A percentile compares a stretch with the other conserved stretches of the same genome.
Evolutionary conservation across 1,140 invertebrate species (phyloP).

Genomic region (Drosophila miranda): DNA sequence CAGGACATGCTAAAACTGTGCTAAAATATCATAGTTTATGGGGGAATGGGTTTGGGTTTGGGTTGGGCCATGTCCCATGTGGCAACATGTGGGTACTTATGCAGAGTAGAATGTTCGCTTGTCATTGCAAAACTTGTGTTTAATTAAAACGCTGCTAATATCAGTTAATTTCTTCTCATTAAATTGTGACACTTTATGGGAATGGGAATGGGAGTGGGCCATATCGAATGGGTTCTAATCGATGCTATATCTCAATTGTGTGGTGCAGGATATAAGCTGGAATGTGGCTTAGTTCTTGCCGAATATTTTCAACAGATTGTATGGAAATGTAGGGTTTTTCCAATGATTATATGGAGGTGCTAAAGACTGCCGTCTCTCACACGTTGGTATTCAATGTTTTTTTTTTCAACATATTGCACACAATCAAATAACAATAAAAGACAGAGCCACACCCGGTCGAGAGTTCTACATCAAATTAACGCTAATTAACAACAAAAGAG

Average conservation of each 20-base stretch:
- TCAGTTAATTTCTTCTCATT: constrained; percentile 71
- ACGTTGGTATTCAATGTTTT: too few species aligned
- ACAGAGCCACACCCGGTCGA: constrained; percentile 29
- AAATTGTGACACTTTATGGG: constrained; percentile 54
- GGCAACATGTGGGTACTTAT: constrained; percentile 75
- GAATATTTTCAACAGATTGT: too few species aligned
- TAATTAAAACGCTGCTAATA: constrained; percentile 75
- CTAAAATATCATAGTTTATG: constrained; percentile 74
- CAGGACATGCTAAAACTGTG: constrained; percentile 46
- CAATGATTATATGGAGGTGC: too few species aligned
- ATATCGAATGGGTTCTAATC: constrained; percentile 49
- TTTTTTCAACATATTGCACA: constrained; percentile 20
- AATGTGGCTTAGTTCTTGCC: constrained; percentile 3
- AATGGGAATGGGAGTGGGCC: not conserved
- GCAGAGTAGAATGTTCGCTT: constrained; percentile 66
- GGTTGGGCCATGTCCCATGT: constrained; percentile 40
- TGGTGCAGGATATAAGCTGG: constrained; percentile 13
- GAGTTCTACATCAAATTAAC: constrained; percentile 68
- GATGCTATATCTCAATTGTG: constrained; percentile 45
- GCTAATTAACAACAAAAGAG: constrained; percentile 69
- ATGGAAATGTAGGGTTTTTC: too few species aligned
- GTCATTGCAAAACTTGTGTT: constrained; percentile 62
- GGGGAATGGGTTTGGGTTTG: constrained; percentile 15
- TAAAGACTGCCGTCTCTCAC: too few species aligned
- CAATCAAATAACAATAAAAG: constrained; percentile 50